These are phyloP conservation scores for Lagopus muta DNA, from an alignment of 2,113 vertebrate species.

Conservation along the genomic window DNA sequence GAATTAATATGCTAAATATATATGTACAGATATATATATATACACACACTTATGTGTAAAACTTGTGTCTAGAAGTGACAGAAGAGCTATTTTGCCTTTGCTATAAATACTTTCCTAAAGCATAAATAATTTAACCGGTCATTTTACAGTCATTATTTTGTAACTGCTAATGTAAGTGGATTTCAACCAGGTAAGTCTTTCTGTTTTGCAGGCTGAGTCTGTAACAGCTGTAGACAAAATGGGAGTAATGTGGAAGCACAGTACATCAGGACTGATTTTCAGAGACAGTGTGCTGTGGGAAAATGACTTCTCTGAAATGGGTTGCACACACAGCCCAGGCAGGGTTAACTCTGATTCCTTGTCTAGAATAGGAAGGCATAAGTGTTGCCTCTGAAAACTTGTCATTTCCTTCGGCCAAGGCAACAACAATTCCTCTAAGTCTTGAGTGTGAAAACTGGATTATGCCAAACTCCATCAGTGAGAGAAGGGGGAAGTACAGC, in stretches of 20 bases:
- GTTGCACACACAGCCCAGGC: neutral
- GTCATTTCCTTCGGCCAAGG: neutral
- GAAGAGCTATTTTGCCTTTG: neutral
- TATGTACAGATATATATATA: too few species aligned
- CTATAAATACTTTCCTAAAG: neutral
- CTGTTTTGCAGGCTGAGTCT: neutral
- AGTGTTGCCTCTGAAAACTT: neutral
- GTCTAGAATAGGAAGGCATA: neutral
- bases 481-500: neutral
- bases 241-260: neutral
- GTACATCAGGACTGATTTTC: neutral
- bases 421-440: neutral
- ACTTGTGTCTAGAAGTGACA: neutral
- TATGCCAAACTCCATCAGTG: neutral
- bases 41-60: accelerated
- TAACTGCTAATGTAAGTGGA: neutral
- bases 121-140: neutral
- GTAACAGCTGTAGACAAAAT: neutral
- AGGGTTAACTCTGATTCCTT: neutral
- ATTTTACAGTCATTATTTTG: neutral
- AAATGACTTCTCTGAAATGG: neutral
- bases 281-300: neutral
- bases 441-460: neutral
- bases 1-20: neutral
- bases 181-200: neutral